Percentiles rank a stretch among this genome's conserved stretches.
Evolutionary conservation across 2,888 invertebrate species (phyloP).

Genomic region (Hirtodrosophila duncani): DNA sequence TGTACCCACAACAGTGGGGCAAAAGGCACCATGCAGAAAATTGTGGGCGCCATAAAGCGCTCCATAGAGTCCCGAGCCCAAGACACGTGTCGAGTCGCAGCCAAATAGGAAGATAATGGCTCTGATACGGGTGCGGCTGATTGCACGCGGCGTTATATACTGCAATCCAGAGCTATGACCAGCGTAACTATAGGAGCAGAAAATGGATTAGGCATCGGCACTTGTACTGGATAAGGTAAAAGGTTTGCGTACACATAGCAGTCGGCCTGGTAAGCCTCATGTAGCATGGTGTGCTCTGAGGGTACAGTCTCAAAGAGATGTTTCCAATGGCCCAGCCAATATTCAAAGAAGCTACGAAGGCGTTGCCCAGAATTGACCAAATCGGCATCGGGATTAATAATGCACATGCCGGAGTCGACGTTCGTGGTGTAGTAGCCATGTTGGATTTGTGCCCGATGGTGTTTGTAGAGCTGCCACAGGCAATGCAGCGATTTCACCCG

Average conservation of each 20-base stretch:
- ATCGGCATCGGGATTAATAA: slow-evolving; percentile 78
- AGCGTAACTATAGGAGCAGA: slow-evolving; percentile 80
- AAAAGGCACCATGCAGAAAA: slow-evolving; percentile 78
- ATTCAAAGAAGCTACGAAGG: slow-evolving; percentile 79
- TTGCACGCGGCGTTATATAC: slow-evolving; percentile 80
- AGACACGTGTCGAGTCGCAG: slow-evolving; percentile 80
- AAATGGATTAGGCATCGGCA: background rate
- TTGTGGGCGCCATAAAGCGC: slow-evolving; percentile 79
- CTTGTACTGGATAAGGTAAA: slow-evolving; percentile 2
- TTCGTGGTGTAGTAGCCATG: slow-evolving; percentile 71
- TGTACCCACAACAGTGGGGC: slow-evolving; percentile 80
- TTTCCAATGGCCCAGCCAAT: slow-evolving; percentile 79
- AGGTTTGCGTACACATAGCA: slow-evolving; percentile 81
- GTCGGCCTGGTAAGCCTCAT: slow-evolving; percentile 79
- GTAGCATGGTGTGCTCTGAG: slow-evolving; percentile 79
- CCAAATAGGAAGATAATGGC: slow-evolving; percentile 84
- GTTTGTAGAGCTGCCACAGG: slow-evolving; percentile 68
- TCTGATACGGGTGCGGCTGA: slow-evolving; percentile 80
- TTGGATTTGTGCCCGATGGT: slow-evolving; percentile 60
- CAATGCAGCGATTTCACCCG: slow-evolving; percentile 75
- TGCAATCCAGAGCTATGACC: slow-evolving; percentile 85
- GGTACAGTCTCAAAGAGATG: slow-evolving; percentile 79
- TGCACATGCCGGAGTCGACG: slow-evolving; percentile 61
- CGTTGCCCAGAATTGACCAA: slow-evolving; percentile 78
- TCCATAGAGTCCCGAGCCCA: slow-evolving; percentile 78